A percentile compares a stretch with the other conserved stretches of the same genome.
These are phyloP conservation scores for Bos javanicus DNA, from an alignment of 2,113 vertebrate genomes.

Conservation along the genomic window DNA sequence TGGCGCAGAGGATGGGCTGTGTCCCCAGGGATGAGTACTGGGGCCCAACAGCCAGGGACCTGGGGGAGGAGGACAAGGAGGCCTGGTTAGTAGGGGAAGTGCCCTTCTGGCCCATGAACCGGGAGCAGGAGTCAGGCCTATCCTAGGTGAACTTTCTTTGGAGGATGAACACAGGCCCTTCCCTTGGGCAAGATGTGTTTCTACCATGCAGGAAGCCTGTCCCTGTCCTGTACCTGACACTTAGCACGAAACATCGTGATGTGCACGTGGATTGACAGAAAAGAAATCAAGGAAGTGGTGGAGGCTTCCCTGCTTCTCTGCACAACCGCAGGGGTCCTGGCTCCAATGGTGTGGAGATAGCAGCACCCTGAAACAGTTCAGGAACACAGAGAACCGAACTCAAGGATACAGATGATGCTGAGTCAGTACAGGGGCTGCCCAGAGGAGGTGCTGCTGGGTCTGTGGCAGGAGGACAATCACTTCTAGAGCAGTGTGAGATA, in stretches of 20 bases:
- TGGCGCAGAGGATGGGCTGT: conserved; percentile 94
- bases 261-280: neutral
- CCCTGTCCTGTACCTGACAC: neutral
- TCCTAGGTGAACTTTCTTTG: neutral
- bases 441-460: neutral
- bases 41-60: conserved; percentile 95
- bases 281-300: neutral
- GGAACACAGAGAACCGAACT: neutral
- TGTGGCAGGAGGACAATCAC: neutral
- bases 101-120: neutral
- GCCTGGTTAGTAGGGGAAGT: neutral
- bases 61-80: conserved; percentile 59
- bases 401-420: too few species aligned
- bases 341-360: neutral
- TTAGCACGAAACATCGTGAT: neutral
- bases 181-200: neutral
- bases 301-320: neutral
- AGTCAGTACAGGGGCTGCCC: neutral
- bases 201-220: neutral
- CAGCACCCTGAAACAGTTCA: too few species aligned
- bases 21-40: conserved; percentile 93
- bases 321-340: accelerated
- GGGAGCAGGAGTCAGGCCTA: neutral
- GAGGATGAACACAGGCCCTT: neutral
- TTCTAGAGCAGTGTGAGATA: neutral